A percentile compares a stretch with the other conserved stretches of the same genome.
Evolutionary conservation across 2,888 invertebrate species (phyloP).

Genomic region (Isoperla grammatica): DNA sequence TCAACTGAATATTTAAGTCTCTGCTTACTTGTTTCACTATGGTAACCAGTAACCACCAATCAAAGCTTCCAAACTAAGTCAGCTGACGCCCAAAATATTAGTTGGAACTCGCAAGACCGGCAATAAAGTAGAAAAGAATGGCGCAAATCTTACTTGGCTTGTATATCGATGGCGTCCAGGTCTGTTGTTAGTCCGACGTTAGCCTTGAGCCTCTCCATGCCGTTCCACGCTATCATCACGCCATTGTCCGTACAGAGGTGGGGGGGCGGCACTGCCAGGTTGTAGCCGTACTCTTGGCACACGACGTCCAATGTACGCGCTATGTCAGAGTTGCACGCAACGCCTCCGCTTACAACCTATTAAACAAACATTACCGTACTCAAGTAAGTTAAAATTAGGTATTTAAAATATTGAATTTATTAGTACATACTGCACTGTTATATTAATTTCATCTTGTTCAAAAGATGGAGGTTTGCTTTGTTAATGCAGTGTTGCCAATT

Average conservation of each 20-base stretch:
- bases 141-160: conserved; percentile 51
- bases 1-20: too few relatives aligned
- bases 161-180: conserved; percentile 55
- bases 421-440: neutral
- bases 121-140: too few relatives aligned
- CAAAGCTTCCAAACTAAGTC: too few relatives aligned
- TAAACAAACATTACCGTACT: conserved; percentile 29
- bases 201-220: conserved; percentile 66
- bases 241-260: conserved; percentile 95
- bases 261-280: conserved; percentile 70
- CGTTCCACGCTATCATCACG: conserved; percentile 99
- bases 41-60: too few relatives aligned
- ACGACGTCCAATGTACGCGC: conserved; percentile 61
- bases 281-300: conserved; percentile 58
- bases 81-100: too few relatives aligned
- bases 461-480: too few relatives aligned
- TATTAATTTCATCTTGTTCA: too few relatives aligned
- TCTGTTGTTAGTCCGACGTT: conserved; percentile 48
- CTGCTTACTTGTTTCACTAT: too few relatives aligned
- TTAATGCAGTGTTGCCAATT: too few relatives aligned
- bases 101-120: too few relatives aligned
- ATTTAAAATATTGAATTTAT: conserved; percentile 15
- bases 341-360: conserved; percentile 90
- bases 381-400: conserved; percentile 17
- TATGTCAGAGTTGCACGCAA: conserved; percentile 87